Evolutionary conservation across 2,888 invertebrate genomes (phyloP), one percentile per base, ranked within the genome.

Genomic region (Andricus curvator): DNA sequence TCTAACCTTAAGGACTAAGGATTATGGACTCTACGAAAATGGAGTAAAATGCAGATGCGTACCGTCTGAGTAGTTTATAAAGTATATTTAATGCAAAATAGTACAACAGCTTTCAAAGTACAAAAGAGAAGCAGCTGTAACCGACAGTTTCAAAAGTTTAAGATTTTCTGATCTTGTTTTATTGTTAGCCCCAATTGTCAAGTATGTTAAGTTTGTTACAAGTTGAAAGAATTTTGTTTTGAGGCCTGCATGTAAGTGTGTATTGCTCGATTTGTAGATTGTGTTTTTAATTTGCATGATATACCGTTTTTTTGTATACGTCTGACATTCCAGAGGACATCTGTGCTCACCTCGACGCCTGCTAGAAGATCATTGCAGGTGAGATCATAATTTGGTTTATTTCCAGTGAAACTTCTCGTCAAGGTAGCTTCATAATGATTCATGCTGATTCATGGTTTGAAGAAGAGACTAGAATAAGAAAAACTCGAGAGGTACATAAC

Each of bases 281-380:
- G 29, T 65, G 20, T 64, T 11, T 44, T 62, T n/a, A 64, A 77
- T 29, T 44, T 83, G 88, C 89, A 88, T 88, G 88, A 87, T 83
- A 78, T 88, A 80, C 81, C 65, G 85, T 85, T 84, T 84, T 84
- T 87, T 84, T 87, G 87, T 88, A 86, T 88, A 86, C 87, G 87
- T 89, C 87, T 87, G 81, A 88, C 85, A 88, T 91, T 91, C 85
- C 92, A 91, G 91, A 90, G 86, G 88, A 81, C 89, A 84, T 89
- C 89, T 87, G 87, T 89, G 82, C 91, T 89, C 85, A 88, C 88
- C 81, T 85, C 89, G 66, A 88, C 90, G 88, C 90, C 90, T 88
- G 90, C 89, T 84, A 87, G 88, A 89, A 89, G 87, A 83, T 88
- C 90, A 84, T 79, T 91, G 89, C 92, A 92, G 92, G 92, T 92